Base-by-base conservation (phyloP, 2,888 invertebrate genomes). In the Thelaira solivaga region DNA sequence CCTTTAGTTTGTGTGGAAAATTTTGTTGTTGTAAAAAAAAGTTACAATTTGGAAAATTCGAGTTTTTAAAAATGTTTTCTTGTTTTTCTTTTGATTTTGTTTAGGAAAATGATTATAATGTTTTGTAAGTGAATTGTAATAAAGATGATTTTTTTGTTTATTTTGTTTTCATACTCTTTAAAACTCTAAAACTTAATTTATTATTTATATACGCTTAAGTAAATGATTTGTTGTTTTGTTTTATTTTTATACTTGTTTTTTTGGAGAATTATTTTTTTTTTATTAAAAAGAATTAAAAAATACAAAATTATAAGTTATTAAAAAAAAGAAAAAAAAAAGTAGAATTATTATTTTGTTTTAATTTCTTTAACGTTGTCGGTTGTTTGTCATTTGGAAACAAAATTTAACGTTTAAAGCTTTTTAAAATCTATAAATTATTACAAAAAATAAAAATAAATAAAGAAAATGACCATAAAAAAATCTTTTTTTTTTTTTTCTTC, bases 401-500 rank as follows among this genome's bases (percentile, higher is more conserved):
- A 65, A 41, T 34, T 45, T 16, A 64, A 74, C 47, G 41, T 74
- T 71, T 71, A 71, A 74, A 73, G 62, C 62, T 72, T 67, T 49
- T 57, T n/a, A n/a, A n/a, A 53, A 11, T 77, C 59, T 65, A 31
- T 49, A 51, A 57, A 68, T 57, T 65, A 71, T 71, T 55, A 65
- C 22, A 61, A 57, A 71, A 20, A 47, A 16, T 22, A 13, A 45
- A n/a, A n/a, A n/a, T n/a, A n/a, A n/a, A n/a, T n/a, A n/a, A n/a
- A n/a, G 39, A 36, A 31, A 41, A 49, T 69, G 8, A 45, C 18
- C 49, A 31, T 16, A 41, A 41, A 49, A 51, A 36, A 47, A 64
- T 71, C 45, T n/a, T 39, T 31, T 77, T 53, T 47, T 47, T 65
- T 76, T 82, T 83, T 79, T 80, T 79, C 83, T 81, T 81, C 81